Percentiles rank a stretch among this genome's conserved stretches.
Evolutionary conservation across 2,797 vertebrate genomes (phyloP).

Genomic region (Sciurus vulgaris): DNA sequence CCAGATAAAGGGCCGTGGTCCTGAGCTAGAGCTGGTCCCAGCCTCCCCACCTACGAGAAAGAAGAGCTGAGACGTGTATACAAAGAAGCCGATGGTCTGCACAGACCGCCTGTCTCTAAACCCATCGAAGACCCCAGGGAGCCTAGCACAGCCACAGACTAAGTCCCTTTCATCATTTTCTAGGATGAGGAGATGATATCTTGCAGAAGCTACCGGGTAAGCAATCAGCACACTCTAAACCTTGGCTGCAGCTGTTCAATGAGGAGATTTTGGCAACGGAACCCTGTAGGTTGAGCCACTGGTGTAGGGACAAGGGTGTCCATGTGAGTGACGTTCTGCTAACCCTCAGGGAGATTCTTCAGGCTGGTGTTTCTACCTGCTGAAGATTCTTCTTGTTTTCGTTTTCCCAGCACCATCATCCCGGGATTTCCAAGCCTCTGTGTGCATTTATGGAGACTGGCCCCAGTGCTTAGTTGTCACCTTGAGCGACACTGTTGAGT

Average conservation of each 20-base stretch:
- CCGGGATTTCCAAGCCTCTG: neutral
- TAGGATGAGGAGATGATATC: neutral
- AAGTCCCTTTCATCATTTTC: neutral
- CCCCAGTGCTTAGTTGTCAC: neutral
- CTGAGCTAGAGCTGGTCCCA: neutral
- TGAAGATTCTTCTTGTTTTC: neutral
- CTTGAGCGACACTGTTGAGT: neutral
- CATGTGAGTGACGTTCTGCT: neutral
- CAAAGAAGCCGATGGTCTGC: neutral
- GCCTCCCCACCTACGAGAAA: neutral
- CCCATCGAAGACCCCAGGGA: neutral
- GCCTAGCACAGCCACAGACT: neutral
- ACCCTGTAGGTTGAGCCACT: neutral
- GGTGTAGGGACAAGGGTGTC: neutral
- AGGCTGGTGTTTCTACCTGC: neutral
- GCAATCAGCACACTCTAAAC: no score
- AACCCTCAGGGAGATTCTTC: neutral
- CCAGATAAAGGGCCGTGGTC: neutral
- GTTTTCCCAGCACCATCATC: neutral
- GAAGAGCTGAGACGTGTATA: neutral
- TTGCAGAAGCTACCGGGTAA: neutral
- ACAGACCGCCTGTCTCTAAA: fast-evolving
- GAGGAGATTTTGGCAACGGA: neutral
- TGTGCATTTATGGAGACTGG: neutral
- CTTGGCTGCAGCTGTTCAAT: neutral